Conservation (phyloP, 2,113 vertebrate genomes). For the Plecturocebus donacophilus region DNA sequence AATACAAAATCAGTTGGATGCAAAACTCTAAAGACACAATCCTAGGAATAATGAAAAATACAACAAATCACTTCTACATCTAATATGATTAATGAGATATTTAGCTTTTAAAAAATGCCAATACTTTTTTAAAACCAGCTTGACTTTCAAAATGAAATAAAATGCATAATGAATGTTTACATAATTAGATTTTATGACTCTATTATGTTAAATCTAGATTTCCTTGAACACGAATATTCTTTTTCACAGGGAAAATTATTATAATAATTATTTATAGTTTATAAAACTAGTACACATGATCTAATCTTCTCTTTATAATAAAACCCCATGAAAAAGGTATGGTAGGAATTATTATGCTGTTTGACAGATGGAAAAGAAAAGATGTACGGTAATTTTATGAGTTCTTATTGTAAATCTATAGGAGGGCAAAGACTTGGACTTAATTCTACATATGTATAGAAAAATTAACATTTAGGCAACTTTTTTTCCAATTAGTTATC, state of each 20-base stretch:
- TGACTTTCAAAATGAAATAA: slow-evolving; percentile 66
- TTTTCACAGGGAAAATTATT: neutral
- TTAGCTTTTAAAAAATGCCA: slow-evolving; percentile 36
- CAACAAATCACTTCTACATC: slow-evolving; percentile 8
- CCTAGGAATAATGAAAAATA: slow-evolving; percentile 67
- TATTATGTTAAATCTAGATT: slow-evolving; percentile 11
- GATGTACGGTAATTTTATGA: neutral
- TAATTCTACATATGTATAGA: neutral
- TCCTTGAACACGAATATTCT: slow-evolving; percentile 35
- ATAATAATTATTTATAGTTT: neutral
- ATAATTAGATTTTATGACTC: slow-evolving; percentile 2
- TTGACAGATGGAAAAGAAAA: neutral
- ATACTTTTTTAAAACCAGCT: neutral
- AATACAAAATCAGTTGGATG: slow-evolving; percentile 64
- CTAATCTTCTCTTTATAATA: neutral
- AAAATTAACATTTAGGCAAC: neutral
- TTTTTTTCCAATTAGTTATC: neutral
- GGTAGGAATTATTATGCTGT: neutral
- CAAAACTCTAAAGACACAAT: slow-evolving; percentile 56
- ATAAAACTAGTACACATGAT: neutral
- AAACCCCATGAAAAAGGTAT: neutral
- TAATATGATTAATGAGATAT: slow-evolving; percentile 36
- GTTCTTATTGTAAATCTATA: neutral
- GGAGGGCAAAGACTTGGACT: neutral
- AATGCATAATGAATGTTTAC: slow-evolving; percentile 16